phyloP scores from a whole-genome alignment of 2,113 vertebrate genomes.

The Pyxicephalus adspersus region DNA sequence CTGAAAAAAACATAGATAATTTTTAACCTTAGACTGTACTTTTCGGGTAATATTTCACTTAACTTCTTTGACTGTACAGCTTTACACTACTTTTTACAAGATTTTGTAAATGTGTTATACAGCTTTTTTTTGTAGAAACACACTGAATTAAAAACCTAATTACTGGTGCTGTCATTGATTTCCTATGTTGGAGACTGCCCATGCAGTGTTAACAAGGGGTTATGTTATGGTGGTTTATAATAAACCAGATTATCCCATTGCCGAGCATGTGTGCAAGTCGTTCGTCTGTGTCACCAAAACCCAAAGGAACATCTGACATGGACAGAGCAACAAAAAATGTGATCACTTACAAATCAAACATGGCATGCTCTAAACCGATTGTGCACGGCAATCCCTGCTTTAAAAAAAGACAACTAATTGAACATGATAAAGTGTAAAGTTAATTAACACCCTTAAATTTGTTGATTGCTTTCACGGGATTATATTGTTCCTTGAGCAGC shows the following conservation, averaged over 20 bases:
- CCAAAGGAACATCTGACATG: slow-evolving; percentile 84
- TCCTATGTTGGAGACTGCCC: slow-evolving; percentile 61
- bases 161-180: slow-evolving; percentile 25
- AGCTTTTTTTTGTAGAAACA: not conserved
- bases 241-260: slow-evolving; percentile 80
- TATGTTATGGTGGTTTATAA: slow-evolving; percentile 80
- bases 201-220: slow-evolving; percentile 75
- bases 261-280: slow-evolving; percentile 76
- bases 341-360: slow-evolving; percentile 94
- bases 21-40: too few species aligned
- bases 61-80: too few species aligned
- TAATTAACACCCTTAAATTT: slow-evolving; percentile 99
- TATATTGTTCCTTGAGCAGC: slow-evolving; percentile 85
- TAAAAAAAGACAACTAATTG: slow-evolving; percentile 96
- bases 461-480: slow-evolving; percentile 93
- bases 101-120: too few species aligned
- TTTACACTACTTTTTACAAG: too few species aligned
- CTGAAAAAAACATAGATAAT: too few species aligned
- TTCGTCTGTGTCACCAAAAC: slow-evolving; percentile 87
- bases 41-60: too few species aligned
- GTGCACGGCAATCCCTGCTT: slow-evolving; percentile 84
- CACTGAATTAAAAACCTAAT: not conserved
- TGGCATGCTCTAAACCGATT: slow-evolving; percentile 87
- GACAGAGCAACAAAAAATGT: slow-evolving; percentile 80
- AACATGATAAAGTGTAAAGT: slow-evolving; percentile 99